phyloP scores from a whole-genome alignment of 2,888 invertebrate species.

The Cantharis rufa region DNA sequence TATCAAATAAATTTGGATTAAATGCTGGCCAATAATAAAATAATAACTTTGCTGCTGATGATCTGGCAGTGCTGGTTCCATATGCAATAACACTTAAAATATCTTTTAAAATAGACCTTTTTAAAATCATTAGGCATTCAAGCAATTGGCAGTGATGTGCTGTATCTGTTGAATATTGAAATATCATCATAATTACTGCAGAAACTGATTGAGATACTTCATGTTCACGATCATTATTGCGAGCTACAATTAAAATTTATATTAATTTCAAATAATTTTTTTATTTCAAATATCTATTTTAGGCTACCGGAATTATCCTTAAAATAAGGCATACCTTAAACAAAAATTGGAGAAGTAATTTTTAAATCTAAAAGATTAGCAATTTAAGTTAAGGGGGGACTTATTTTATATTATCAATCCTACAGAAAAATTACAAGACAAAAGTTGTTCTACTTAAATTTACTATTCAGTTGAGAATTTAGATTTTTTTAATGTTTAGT shows the following conservation, averaged over 20 bases:
- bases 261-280: not conserved
- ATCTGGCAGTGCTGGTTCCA: constrained; percentile 89
- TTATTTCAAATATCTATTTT: no score
- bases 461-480: no score
- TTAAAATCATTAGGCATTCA: constrained; percentile 94
- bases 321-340: no score
- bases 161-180: constrained; percentile 93
- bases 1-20: constrained; percentile 90
- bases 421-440: no score
- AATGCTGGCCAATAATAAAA: constrained; percentile 99
- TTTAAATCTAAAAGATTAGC: no score
- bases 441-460: no score
- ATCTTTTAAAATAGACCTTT: constrained; percentile 88
- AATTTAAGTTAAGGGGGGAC: no score
- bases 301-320: no score
- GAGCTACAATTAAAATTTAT: constrained; percentile 57
- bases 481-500: no score
- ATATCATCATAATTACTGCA: constrained; percentile 95
- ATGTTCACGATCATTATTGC: constrained; percentile 72
- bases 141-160: constrained; percentile 96
- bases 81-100: constrained; percentile 94
- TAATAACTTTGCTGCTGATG: constrained; percentile 94
- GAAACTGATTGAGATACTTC: constrained; percentile 86
- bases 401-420: no score
- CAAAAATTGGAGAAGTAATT: no score